Percentiles rank a stretch among this genome's conserved stretches.
These are phyloP conservation scores for Pelagia noctiluca DNA, from an alignment of 30 jellyfish, hydroid and myxozoan species.

Conservation along the genomic window DNA sequence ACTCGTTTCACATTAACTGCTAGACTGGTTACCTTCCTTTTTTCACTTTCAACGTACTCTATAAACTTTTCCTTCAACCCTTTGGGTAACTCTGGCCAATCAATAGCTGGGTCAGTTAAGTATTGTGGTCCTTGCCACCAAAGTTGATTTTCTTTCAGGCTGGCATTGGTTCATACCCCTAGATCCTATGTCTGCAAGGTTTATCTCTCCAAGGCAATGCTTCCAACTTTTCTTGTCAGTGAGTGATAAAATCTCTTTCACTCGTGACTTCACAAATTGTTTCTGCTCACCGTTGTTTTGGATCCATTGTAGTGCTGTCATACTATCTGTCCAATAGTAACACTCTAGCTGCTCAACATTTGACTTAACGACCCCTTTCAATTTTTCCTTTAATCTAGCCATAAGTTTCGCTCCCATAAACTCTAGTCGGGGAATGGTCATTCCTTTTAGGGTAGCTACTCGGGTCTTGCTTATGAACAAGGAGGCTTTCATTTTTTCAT, in stretches of 20 bases:
- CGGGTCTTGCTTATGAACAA: conserved; percentile 34
- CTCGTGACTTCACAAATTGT: conserved; percentile 59
- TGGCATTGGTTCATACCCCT: conserved; percentile 39
- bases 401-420: conserved; percentile 34
- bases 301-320: conserved; percentile 65
- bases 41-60: too few relatives aligned
- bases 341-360: neutral
- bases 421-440: conserved; percentile 49
- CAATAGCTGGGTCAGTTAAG: too few relatives aligned
- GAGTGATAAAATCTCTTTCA: conserved; percentile 25
- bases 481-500: neutral
- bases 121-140: too few relatives aligned
- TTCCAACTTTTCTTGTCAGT: conserved; percentile 47
- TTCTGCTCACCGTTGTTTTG: conserved; percentile 29
- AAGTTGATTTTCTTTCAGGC: too few relatives aligned
- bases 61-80: too few relatives aligned
- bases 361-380: conserved; percentile 11
- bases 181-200: conserved; percentile 69
- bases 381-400: conserved; percentile 34
- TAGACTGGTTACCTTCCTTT: too few relatives aligned
- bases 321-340: conserved; percentile 58
- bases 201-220: conserved; percentile 52
- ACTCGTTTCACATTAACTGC: too few relatives aligned
- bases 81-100: too few relatives aligned
- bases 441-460: conserved; percentile 39